Evolutionary conservation across 1,140 invertebrate genomes (phyloP).

Genomic region (Nephila pilipes): DNA sequence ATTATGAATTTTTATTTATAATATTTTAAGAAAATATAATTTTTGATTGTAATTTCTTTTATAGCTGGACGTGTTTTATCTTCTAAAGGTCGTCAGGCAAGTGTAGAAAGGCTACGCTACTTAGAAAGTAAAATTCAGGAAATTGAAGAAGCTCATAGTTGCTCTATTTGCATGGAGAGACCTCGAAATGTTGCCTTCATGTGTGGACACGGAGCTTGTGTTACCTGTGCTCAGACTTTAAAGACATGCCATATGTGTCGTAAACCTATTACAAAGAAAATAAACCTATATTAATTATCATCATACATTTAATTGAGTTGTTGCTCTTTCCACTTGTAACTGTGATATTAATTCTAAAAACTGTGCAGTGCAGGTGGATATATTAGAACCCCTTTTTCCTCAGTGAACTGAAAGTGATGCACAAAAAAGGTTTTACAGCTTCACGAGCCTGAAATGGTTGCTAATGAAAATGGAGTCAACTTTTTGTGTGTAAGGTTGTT

Average conservation of each 20-base stretch:
- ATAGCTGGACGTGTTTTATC: slow-evolving; percentile 80
- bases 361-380: slow-evolving; percentile 7
- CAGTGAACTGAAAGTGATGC: not conserved
- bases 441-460: not conserved
- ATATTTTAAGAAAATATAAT: no score
- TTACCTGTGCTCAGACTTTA: slow-evolving; percentile 90
- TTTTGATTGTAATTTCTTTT: not conserved
- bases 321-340: not conserved
- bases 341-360: not conserved
- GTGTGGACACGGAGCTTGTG: slow-evolving; percentile 93
- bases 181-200: slow-evolving; percentile 91
- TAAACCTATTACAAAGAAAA: slow-evolving; percentile 92
- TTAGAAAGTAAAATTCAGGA: slow-evolving; percentile 92
- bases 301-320: not conserved
- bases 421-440: not conserved
- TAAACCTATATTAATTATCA: slow-evolving; percentile 85
- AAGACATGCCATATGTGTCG: slow-evolving; percentile 96
- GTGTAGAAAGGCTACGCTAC: slow-evolving; percentile 86
- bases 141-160: slow-evolving; percentile 92
- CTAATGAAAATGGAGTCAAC: not conserved
- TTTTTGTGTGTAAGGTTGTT: not conserved
- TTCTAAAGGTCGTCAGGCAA: slow-evolving; percentile 83
- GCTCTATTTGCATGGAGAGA: slow-evolving; percentile 85
- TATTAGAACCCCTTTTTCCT: not conserved
- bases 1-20: no score